Base-by-base conservation (phyloP, 2,113 vertebrate genomes). In the Panthera uncia region DNA sequence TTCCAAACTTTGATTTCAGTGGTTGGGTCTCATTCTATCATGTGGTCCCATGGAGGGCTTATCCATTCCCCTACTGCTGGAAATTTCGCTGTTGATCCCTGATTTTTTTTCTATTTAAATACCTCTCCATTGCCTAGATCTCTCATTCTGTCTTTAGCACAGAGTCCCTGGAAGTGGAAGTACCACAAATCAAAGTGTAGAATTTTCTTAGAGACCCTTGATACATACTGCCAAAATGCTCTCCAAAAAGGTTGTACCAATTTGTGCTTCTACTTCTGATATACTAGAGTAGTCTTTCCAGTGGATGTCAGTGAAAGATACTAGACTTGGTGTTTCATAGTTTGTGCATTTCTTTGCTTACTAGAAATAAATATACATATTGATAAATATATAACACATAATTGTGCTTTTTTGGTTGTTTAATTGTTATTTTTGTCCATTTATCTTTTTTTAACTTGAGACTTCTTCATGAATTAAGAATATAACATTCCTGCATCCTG, bases 1-100 rank as follows among this genome's bases (percentile, higher is more conserved):
- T 87, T 90, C 68, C 31, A 93, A 79, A 86, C 31, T 6, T 96
- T 94, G 31, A 79, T 92, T 94, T 93, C 66, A 66, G 7, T 85
- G 38, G 18, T 25, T 88, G 36, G 33, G 9, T 74, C 48, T 78
- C 80, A 63, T 36, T 89, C 27, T 63, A 29, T 73, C 8, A 2
- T 48, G 48, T 61, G 5, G 2, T 73, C 85, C 13, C 3, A 0
- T 6, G 21, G 23, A 79, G 19, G 69, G 33, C 16, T 81, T 78
- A 48, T 36, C 2, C 6, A 23, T 79, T 45, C 5, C 31, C 15
- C 21, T 80, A 11, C 45, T 41, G 3, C 52, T 52, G 41, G 78
- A 36, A 25, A 6, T 66, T 71, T 57, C 36, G 14, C 68, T 36
- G 15, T 85, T 73, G 36, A 73, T 68, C 29, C n/a, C 36, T 1